Evolutionary conservation across 2,888 invertebrate genomes (phyloP).

Genomic region (Cybosia mesomella): DNA sequence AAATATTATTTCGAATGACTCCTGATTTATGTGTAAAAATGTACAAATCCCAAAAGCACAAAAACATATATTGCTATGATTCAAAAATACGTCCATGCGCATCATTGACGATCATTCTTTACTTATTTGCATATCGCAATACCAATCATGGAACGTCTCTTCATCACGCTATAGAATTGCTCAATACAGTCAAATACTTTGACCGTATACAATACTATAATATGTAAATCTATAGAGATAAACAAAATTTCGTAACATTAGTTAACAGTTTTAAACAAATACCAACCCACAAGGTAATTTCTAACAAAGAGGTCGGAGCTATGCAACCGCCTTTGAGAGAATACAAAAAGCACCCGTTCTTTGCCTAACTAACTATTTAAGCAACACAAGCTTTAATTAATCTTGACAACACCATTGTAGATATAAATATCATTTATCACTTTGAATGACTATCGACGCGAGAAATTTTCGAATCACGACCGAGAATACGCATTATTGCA

Average conservation of each 20-base stretch:
- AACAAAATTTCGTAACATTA: slow-evolving; percentile 39
- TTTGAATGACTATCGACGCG: slow-evolving; percentile 71
- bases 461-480: slow-evolving; percentile 70
- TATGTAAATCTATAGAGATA: slow-evolving; percentile 23
- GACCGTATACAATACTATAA: slow-evolving; percentile 13
- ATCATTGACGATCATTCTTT: background rate
- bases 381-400: slow-evolving; percentile 83
- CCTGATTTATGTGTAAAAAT: background rate
- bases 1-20: background rate
- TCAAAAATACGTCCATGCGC: background rate
- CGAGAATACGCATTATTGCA: slow-evolving; percentile 59
- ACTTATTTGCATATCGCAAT: slow-evolving; percentile 3
- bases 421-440: slow-evolving; percentile 82
- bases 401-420: slow-evolving; percentile 80
- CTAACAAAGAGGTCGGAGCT: slow-evolving; percentile 39
- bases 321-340: slow-evolving; percentile 49
- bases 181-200: slow-evolving; percentile 22
- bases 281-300: slow-evolving; percentile 45
- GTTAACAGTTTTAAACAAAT: slow-evolving; percentile 51
- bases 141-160: background rate
- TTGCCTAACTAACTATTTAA: slow-evolving; percentile 84
- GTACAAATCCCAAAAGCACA: background rate
- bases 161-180: slow-evolving; percentile 12
- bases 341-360: slow-evolving; percentile 73
- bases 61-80: background rate